Base-by-base conservation (phyloP, 92 coral and sea anemone species). In the Plumapathes pennacea region DNA sequence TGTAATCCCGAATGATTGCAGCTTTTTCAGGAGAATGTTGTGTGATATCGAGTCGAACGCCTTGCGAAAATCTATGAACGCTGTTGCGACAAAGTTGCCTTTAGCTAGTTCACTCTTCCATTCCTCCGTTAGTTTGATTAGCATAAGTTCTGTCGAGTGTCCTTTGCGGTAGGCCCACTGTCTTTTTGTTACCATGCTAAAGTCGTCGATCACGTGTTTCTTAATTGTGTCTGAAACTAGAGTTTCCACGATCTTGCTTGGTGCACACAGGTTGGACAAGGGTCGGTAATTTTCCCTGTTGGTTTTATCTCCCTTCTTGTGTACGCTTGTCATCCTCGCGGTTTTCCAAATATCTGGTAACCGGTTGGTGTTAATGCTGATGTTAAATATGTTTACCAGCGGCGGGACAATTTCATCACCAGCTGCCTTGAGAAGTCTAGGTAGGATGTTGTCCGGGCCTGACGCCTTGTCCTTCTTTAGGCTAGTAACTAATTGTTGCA, bases 1-100 rank as follows among this genome's bases (percentile, higher is more conserved):
- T 41, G 67, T 51, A 25, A 78, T 40, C 34, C 73, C 79, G 32
- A 76, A 68, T 45, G 76, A 20, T 29, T 76, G 69, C 31, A 76
- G 53, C 33, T 76, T 48, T 33, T 44, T 57, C 25, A 74, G 42
- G 15, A 68, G 25, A 11, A 68, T 23, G 15, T 39, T 20, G 36
- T 68, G 76, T 13, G 67, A 46, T 13, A 68, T 68, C 33, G 67
- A 36, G 38, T 66, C 73, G n/a, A 66, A 57, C 27, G 67, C 69
- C 36, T 54, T 32, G 23, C 51, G 68, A 38, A 74, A 58, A 32
- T 56, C 67, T 19, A 74, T 42, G 39, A 63, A 63, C 21, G 54
- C 53, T 23, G 58, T 46, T 3, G 67, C 67, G 2, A 57, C 77
- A 13, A 59, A 69, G 14, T 48, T 20, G n/a, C 49, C 46, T 20